phyloP scores from a whole-genome alignment of 2,888 invertebrate genomes.

The Epiblema foenella region DNA sequence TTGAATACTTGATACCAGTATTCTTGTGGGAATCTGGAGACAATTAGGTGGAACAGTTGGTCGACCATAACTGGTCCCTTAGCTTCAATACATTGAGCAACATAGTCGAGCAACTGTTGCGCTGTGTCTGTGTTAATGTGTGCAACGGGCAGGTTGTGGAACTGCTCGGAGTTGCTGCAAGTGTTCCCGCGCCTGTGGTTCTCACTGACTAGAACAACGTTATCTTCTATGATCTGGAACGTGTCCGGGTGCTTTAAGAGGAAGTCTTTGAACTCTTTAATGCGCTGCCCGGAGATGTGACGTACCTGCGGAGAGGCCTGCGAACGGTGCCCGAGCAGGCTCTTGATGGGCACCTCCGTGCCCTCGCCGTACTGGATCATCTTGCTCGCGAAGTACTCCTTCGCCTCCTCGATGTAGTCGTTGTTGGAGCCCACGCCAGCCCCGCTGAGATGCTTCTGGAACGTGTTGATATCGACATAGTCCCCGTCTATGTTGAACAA shows the following conservation, averaged over 20 bases:
- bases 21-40: constrained; percentile 90
- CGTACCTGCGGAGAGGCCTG: constrained; percentile 98
- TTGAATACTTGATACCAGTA: constrained; percentile 95
- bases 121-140: constrained; percentile 93
- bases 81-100: constrained; percentile 92
- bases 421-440: constrained; percentile 88
- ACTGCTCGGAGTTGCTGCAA: constrained; percentile 87
- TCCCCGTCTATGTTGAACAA: constrained; percentile 98
- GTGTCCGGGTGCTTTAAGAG: constrained; percentile 92
- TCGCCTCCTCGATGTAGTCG: constrained; percentile 98
- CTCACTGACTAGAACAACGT: constrained; percentile 91
- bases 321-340: constrained; percentile 97
- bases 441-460: constrained; percentile 86
- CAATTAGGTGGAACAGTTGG: constrained; percentile 92
- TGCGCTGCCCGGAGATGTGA: constrained; percentile 96
- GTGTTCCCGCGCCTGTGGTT: constrained; percentile 88
- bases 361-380: constrained; percentile 97
- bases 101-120: constrained; percentile 92
- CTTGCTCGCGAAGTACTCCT: constrained; percentile 98
- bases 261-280: constrained; percentile 97
- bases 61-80: constrained; percentile 94
- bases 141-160: constrained; percentile 89
- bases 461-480: constrained; percentile 93
- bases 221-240: constrained; percentile 94
- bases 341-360: constrained; percentile 98